Evolutionary conservation across 1,140 invertebrate genomes (phyloP), one percentile per base, ranked within the genome.

Genomic region (Pararge aegeria): DNA sequence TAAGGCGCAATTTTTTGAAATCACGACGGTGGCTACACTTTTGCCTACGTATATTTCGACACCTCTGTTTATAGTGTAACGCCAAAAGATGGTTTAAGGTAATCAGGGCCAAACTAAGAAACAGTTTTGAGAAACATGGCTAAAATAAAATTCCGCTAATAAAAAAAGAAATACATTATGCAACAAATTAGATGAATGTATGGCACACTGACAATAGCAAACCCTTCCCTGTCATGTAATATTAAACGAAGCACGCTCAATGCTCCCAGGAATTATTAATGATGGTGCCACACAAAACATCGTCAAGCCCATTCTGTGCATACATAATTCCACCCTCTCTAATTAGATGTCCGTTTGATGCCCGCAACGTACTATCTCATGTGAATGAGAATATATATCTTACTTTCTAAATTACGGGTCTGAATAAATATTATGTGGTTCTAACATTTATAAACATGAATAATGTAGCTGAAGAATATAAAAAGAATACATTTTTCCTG

Each of bases 161-260:
- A 24, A 24, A 24, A 24, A 4, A 4, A 24, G 7, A 24, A 24
- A 24, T 24, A 24, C 24, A 24, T 24, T 24, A 4, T 4, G 24
- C 7, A 7, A 7, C 24, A 29, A 56, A 56, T 38, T 49, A 49
- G 21, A 21, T 49, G 16, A 30, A 51, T 15, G 19, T 27, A 49
- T 29, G 16, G 10, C 24, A 16, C 18, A 20, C 10, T 20, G 42
- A 61, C 58, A 61, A 56, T 37, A 59, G 52, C 57, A 59, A 24
- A 65, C 57, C 63, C 63, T 55, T 52, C 18, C 46, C 44, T 56
- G 53, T 60, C 63, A 18, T 65, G 56, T 65, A 52, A 65, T 55
- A 60, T 60, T 60, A 52, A 64, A 59, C 34, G 53, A 18, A 34
- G 51, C 55, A 29, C 12, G 52, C 51, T 60, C 46, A 46, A 60